Conservation (phyloP, 2,888 invertebrate genomes). For the Gryllus longicercus region DNA sequence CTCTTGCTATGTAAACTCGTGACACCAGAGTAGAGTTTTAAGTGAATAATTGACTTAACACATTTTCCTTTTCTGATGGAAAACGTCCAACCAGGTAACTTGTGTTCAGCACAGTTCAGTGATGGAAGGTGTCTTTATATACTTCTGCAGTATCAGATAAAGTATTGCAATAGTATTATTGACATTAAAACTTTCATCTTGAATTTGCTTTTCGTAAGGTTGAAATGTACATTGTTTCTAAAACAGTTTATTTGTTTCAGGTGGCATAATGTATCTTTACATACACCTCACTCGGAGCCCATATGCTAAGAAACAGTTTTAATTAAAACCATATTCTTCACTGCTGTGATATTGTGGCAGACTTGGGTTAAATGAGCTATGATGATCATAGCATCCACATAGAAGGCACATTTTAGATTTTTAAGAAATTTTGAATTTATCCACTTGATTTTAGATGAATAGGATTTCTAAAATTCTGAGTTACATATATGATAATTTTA, state of each 20-base stretch:
- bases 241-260: conserved; percentile 23
- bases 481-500: background rate
- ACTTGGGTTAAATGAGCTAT: background rate
- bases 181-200: too few species aligned
- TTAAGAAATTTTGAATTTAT: background rate
- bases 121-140: too few species aligned
- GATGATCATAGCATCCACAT: conserved; percentile 3
- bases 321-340: background rate
- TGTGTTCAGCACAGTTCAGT: too few species aligned
- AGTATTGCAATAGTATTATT: too few species aligned
- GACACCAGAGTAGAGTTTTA: too few species aligned
- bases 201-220: too few species aligned
- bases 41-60: too few species aligned
- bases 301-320: background rate
- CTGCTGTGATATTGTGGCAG: background rate
- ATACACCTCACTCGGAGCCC: conserved; percentile 25
- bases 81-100: too few species aligned
- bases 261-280: conserved; percentile 33
- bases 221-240: too few species aligned
- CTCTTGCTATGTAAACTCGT: too few species aligned
- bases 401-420: background rate
- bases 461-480: conserved; percentile 9
- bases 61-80: too few species aligned
- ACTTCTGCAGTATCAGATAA: too few species aligned
- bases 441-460: background rate